phyloP scores from a whole-genome alignment of 2,113 vertebrate species.

The Bujurquina vittata region DNA sequence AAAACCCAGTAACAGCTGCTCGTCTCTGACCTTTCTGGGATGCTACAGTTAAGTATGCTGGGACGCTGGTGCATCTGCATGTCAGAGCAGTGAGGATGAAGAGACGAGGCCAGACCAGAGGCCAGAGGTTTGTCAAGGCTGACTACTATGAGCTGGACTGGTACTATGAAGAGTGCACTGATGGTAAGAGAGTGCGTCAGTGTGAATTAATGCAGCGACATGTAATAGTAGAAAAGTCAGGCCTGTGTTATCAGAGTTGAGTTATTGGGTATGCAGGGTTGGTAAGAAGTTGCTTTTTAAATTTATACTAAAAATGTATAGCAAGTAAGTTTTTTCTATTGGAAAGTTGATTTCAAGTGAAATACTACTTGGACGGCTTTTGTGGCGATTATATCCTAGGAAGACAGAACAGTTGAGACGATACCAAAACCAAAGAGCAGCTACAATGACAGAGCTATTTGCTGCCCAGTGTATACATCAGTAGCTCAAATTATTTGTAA shows the following conservation, averaged over 20 bases:
- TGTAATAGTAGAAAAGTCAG: background rate
- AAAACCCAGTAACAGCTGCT: slow-evolving; percentile 14
- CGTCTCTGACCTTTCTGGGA: slow-evolving; percentile 33
- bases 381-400: background rate
- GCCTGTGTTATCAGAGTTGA: background rate
- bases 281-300: background rate
- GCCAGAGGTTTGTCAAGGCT: slow-evolving; percentile 94
- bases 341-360: background rate
- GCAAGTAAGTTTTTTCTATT: background rate
- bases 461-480: background rate
- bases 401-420: background rate
- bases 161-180: slow-evolving; percentile 98
- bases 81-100: slow-evolving; percentile 87
- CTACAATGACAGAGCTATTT: background rate
- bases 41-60: slow-evolving; percentile 30
- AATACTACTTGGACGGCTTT: background rate
- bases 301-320: background rate
- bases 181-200: slow-evolving; percentile 84
- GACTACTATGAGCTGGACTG: slow-evolving; percentile 99
- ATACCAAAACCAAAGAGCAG: background rate
- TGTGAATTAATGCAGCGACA: background rate
- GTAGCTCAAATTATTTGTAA: background rate
- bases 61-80: slow-evolving; percentile 24
- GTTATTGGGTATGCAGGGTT: background rate
- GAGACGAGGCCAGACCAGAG: slow-evolving; percentile 62